phyloP scores from a whole-genome alignment of 2,797 vertebrate species.

The Thripadectes ignobilis region DNA sequence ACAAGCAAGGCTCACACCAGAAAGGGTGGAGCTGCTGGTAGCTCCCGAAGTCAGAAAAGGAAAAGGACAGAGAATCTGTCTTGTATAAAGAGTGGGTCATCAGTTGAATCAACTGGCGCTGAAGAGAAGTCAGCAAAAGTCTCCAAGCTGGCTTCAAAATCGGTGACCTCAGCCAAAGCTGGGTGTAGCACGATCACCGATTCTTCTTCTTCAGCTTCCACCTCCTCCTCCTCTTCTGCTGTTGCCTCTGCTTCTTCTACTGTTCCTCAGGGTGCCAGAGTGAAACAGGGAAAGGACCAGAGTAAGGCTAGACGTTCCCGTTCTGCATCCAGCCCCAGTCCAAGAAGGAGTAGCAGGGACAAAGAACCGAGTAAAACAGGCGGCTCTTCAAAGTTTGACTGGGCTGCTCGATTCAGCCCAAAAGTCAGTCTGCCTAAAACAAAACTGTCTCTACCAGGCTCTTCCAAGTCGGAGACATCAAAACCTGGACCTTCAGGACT shows the following conservation, averaged over 20 bases:
- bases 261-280: constrained; percentile 90
- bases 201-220: constrained; percentile 97
- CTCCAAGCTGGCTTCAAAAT: constrained; percentile 99
- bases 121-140: constrained; percentile 97
- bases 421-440: constrained; percentile 99
- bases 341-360: constrained; percentile 93
- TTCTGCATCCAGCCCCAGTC: constrained; percentile 96
- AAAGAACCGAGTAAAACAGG: constrained; percentile 93
- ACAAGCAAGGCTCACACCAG: constrained; percentile 90
- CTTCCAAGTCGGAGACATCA: constrained; percentile 97
- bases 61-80: constrained; percentile 93
- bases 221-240: constrained; percentile 95
- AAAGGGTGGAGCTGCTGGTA: constrained; percentile 89
- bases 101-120: constrained; percentile 89
- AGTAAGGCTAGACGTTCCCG: constrained; percentile 95
- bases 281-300: constrained; percentile 99
- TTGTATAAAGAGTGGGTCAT: constrained; percentile 89
- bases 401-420: constrained; percentile 97
- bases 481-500: constrained; percentile 99
- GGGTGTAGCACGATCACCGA: constrained; percentile 99
- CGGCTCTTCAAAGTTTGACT: constrained; percentile 98
- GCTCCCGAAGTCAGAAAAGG: constrained; percentile 92
- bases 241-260: constrained; percentile 86
- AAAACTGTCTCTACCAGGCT: constrained; percentile 97
- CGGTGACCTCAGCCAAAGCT: constrained; percentile 99